These are phyloP conservation scores for Siniperca chuatsi DNA, from an alignment of 2,113 vertebrate genomes.

Conservation along the genomic window DNA sequence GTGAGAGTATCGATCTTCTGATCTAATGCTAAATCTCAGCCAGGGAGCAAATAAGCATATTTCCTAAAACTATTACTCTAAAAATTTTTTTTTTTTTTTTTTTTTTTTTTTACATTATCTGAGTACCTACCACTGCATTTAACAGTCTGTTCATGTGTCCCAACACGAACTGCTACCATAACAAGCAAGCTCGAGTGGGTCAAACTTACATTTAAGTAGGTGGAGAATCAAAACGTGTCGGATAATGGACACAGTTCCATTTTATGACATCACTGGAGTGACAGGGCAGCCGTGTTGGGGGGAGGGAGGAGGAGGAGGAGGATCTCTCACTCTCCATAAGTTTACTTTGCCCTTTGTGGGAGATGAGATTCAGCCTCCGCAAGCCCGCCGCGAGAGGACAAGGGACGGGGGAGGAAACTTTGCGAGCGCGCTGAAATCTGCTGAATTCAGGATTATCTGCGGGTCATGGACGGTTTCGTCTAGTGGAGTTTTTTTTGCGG, in stretches of 20 bases:
- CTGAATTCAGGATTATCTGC: constrained; percentile 22
- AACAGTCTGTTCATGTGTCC: background rate
- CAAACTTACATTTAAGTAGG: background rate
- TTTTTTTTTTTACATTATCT: background rate
- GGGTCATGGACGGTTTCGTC: constrained; percentile 50
- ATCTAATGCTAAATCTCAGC: background rate
- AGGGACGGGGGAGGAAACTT: constrained; percentile 82
- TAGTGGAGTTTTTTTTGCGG: constrained; percentile 30
- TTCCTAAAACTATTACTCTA: no score
- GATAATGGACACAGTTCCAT: constrained; percentile 32
- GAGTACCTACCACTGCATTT: background rate
- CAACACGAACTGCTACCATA: background rate
- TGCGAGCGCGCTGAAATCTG: constrained; percentile 4
- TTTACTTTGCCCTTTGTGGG: constrained; percentile 74
- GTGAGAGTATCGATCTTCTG: background rate
- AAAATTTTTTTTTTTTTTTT: no score
- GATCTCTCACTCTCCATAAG: constrained; percentile 53
- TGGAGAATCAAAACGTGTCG: background rate
- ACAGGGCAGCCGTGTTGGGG: constrained; percentile 65
- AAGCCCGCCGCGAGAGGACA: constrained; percentile 24
- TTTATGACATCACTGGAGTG: constrained; percentile 80
- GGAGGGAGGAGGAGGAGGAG: constrained; percentile 42
- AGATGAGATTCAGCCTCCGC: constrained; percentile 62
- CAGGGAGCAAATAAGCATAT: no score
- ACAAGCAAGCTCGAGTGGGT: background rate